Evolutionary conservation across 2,113 vertebrate genomes (phyloP).

Genomic region (Dendrocopos noguchii): DNA sequence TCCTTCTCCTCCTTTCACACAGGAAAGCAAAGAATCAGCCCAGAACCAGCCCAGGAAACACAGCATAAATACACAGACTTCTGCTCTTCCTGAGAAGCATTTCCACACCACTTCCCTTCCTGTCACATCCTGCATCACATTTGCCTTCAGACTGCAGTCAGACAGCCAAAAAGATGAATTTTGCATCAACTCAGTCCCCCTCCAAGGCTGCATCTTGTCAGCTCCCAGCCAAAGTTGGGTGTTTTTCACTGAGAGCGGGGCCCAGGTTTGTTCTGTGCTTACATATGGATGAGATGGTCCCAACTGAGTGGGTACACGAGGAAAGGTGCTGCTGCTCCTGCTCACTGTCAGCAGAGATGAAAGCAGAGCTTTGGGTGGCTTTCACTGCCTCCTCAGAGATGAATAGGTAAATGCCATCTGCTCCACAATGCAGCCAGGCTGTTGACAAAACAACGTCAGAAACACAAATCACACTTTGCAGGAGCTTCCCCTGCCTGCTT

Average conservation of each 20-base stretch:
- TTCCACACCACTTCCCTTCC: background rate
- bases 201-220: background rate
- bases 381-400: background rate
- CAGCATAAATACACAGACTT: background rate
- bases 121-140: background rate
- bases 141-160: slow-evolving; percentile 7
- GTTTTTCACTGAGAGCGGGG: background rate
- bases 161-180: slow-evolving; percentile 22
- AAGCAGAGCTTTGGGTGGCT: background rate
- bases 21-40: background rate
- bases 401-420: background rate
- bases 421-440: background rate
- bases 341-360: background rate
- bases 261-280: background rate
- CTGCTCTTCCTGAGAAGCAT: background rate
- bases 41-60: background rate
- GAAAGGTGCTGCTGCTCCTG: background rate
- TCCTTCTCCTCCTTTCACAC: too few relatives aligned
- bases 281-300: background rate
- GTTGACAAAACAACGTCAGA: background rate
- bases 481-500: background rate
- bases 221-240: background rate
- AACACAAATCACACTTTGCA: background rate
- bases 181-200: background rate
- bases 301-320: background rate